A percentile compares a stretch with the other conserved stretches of the same genome.
These are phyloP conservation scores for Temnothorax nylanderi DNA, from an alignment of 1,140 invertebrate species.

Conservation along the genomic window DNA sequence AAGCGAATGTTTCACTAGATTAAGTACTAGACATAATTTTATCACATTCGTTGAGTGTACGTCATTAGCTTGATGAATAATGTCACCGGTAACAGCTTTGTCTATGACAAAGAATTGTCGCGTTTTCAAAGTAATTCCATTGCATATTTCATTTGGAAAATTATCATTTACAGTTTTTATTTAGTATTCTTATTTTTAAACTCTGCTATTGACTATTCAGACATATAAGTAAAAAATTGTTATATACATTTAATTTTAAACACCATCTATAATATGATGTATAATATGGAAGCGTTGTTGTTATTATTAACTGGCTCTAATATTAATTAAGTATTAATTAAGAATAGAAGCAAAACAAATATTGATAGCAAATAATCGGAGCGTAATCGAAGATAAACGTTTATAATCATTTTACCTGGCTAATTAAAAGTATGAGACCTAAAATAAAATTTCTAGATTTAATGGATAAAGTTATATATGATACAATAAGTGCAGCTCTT, in stretches of 20 bases:
- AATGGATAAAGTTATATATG: constrained; percentile 61
- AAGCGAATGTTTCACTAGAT: constrained; percentile 35
- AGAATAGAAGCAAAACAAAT: background rate
- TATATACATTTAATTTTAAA: background rate
- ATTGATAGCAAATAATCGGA: background rate
- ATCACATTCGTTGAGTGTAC: constrained; percentile 32
- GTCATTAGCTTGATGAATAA: constrained; percentile 44
- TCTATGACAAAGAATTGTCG: background rate
- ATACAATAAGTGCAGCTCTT: constrained; percentile 66
- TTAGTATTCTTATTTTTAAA: background rate
- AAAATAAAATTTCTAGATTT: constrained; percentile 68
- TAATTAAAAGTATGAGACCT: constrained; percentile 45
- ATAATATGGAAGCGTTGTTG: background rate
- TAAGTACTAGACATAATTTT: constrained; percentile 48
- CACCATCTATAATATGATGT: background rate
- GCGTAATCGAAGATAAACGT: constrained; percentile 24
- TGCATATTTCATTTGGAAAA: constrained; percentile 17
- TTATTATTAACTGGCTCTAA: background rate
- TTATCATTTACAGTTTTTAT: background rate
- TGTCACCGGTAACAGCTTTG: constrained; percentile 29
- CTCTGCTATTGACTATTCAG: background rate
- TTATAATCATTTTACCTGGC: constrained; percentile 50
- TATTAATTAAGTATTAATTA: background rate
- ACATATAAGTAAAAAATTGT: background rate
- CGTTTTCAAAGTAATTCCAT: constrained; percentile 5